Base-by-base conservation (phyloP, 2,888 invertebrate genomes). In the Phymatocera aterrima region DNA sequence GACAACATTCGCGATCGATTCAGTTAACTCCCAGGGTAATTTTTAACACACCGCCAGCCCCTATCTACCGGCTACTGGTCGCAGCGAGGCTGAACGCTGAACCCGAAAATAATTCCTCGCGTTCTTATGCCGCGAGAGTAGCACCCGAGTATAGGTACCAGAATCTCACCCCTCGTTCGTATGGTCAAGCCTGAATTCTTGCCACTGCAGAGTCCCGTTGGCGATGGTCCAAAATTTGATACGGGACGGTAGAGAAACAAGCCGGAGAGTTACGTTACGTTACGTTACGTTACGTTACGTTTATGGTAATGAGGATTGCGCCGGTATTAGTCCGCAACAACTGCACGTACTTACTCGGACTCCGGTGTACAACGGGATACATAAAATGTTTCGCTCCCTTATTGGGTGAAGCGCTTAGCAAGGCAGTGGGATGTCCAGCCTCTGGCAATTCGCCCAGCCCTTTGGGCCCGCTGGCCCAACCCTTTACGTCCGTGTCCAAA, bases 261-360 rank as follows among this genome's bases (percentile, higher is more conserved):
- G n/a, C n/a, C n/a, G n/a, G n/a, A n/a, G n/a, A n/a, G n/a, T n/a
- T n/a, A n/a, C n/a, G n/a, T n/a, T n/a, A n/a, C n/a, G n/a, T n/a
- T n/a, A n/a, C n/a, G n/a, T n/a, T n/a, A n/a, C n/a, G n/a, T n/a
- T n/a, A n/a, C n/a, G 78, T 79, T 79, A 81, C 83, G 83, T 82
- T 83, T 82, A 83, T 80, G 81, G 82, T 83, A 83, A 83, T 79
- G 80, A 81, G 81, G 40, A 54, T 57, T 40, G 75, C 57, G 54
- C 37, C 24, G n/a, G 75, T 57, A 57, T 57, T 75, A 24, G 57
- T 60, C 40, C n/a, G 12, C 28, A 34, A 21, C 61, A 34, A 28
- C 24, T 15, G 24, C 37, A 51, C 72, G 51, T 51, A 72, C 51
- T n/a, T n/a, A n/a, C n/a, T n/a, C n/a, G n/a, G n/a, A n/a, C n/a